A percentile compares a stretch with the other conserved stretches of the same genome.
Evolutionary conservation across 2,888 invertebrate species (phyloP).

Genomic region (Aromia moschata): DNA sequence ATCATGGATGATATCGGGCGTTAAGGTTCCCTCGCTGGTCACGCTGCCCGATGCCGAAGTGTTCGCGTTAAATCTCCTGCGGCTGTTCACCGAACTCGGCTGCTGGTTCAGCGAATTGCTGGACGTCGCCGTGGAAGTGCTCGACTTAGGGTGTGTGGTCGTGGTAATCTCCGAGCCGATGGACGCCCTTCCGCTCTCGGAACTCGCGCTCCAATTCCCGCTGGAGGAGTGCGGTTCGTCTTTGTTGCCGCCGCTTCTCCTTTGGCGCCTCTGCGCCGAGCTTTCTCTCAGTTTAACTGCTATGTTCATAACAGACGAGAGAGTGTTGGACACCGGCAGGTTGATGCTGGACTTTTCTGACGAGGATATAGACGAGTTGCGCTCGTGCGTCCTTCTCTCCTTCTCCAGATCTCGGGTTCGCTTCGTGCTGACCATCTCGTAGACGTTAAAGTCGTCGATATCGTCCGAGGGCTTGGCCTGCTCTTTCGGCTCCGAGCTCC

Average conservation of each 20-base stretch:
- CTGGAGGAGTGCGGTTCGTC: conserved; percentile 90
- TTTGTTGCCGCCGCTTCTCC: conserved; percentile 72
- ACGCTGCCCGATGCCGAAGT: conserved; percentile 85
- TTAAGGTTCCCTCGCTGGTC: conserved; percentile 85
- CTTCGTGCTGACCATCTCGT: conserved; percentile 74
- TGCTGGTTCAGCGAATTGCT: conserved; percentile 74
- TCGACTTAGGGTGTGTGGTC: conserved; percentile 76
- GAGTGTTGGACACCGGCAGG: conserved; percentile 64
- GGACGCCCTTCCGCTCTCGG: conserved; percentile 86
- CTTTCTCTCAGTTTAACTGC: conserved; percentile 82
- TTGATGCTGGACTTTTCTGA: conserved; percentile 75
- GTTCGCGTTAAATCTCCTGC: conserved; percentile 70
- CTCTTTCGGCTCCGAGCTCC: conserved; percentile 69
- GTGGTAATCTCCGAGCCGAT: conserved; percentile 85
- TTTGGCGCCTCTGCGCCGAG: conserved; percentile 75
- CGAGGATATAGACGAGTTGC: conserved; percentile 78
- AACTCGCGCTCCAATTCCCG: conserved; percentile 95
- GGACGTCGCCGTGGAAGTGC: conserved; percentile 73
- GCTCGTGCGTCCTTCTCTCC: conserved; percentile 77
- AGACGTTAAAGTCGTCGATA: conserved; percentile 70
- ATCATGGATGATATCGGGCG: conserved; percentile 84
- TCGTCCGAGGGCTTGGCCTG: conserved; percentile 59
- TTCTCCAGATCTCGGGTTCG: conserved; percentile 68
- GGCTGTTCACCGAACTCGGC: conserved; percentile 76
- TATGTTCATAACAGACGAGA: conserved; percentile 68